Evolutionary conservation across 2,888 invertebrate species (phyloP).

Genomic region (Rhingia campestris): DNA sequence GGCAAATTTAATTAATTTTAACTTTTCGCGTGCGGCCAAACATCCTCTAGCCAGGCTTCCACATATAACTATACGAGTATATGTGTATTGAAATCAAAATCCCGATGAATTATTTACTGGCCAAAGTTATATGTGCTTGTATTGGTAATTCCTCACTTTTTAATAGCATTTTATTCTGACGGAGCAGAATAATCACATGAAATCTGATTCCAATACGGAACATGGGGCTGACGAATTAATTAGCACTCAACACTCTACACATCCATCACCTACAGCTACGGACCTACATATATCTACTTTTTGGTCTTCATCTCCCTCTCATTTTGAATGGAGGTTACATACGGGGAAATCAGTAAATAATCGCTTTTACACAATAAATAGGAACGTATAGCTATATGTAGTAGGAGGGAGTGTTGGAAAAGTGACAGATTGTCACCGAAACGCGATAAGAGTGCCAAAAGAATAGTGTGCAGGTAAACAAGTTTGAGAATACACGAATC

Average conservation of each 20-base stretch:
- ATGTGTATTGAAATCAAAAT: not conserved
- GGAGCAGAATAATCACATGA: constrained; percentile 1
- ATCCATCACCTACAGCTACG: constrained; percentile 23
- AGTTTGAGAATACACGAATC: constrained; percentile 41
- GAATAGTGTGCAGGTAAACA: constrained; percentile 41
- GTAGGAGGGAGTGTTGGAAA: not conserved
- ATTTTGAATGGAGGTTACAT: constrained; percentile 17
- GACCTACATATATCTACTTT: not conserved
- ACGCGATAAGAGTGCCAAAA: not conserved
- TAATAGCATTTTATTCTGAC: not conserved
- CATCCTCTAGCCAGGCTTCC: no score
- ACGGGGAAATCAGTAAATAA: constrained; percentile 30
- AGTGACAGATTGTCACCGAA: not conserved
- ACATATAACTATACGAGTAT: no score
- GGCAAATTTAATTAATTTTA: no score
- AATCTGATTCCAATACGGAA: not conserved
- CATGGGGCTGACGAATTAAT: constrained; percentile 30
- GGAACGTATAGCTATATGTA: not conserved
- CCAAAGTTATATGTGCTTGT: not conserved
- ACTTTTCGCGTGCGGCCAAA: no score
- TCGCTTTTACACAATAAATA: constrained; percentile 45
- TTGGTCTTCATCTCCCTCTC: not conserved
- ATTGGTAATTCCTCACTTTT: not conserved
- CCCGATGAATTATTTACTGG: constrained; percentile 1
- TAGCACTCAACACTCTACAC: constrained; percentile 27